These are phyloP conservation scores for Caenorhabditis brenneri DNA, from an alignment of 1,140 invertebrate genomes.

Conservation along the genomic window DNA sequence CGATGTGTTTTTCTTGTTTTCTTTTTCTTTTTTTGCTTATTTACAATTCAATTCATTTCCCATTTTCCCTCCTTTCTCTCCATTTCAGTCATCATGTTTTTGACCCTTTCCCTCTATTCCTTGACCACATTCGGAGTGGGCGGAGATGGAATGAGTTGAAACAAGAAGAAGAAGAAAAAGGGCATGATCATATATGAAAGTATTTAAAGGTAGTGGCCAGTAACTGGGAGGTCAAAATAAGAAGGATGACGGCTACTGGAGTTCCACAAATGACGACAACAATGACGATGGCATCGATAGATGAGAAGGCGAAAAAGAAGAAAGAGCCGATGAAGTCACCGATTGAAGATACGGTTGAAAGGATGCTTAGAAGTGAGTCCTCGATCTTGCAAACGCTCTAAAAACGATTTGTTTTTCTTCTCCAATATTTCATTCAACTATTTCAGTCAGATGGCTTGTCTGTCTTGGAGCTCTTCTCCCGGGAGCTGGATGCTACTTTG, in stretches of 20 bases:
- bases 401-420: too few relatives aligned
- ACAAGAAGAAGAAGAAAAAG: neutral
- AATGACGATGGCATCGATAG: constrained; percentile 9
- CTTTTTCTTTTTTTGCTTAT: neutral
- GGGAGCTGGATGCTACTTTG: constrained; percentile 67
- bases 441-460: constrained; percentile 40
- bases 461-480: constrained; percentile 60
- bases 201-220: constrained; percentile 29
- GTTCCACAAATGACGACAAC: constrained; percentile 1
- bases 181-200: neutral
- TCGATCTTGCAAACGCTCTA: too few relatives aligned
- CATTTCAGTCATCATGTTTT: constrained; percentile 4
- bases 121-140: constrained; percentile 9
- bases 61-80: neutral
- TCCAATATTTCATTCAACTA: neutral
- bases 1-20: neutral
- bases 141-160: neutral
- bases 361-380: constrained; percentile 45
- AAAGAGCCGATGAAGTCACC: constrained; percentile 34
- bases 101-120: neutral
- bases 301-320: neutral
- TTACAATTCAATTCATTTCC: too few relatives aligned
- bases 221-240: neutral
- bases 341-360: constrained; percentile 43
- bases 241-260: neutral